Evolutionary conservation across 2,888 invertebrate genomes (phyloP).

Genomic region (Andrena fulva): DNA sequence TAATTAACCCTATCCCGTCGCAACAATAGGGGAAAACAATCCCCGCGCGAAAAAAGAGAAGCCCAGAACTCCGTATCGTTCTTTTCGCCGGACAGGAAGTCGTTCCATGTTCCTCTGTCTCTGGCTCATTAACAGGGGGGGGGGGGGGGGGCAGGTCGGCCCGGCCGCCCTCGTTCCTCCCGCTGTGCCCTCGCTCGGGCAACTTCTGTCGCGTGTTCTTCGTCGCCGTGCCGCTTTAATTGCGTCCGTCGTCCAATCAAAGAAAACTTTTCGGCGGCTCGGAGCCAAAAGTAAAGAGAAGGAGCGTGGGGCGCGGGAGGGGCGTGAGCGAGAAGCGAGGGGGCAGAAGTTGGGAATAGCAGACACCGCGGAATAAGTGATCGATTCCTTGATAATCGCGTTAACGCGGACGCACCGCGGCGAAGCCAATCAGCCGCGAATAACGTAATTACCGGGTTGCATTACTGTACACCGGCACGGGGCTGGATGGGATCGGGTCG

Average conservation of each 20-base stretch:
- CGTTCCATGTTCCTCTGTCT: conserved; percentile 24
- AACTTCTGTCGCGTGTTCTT: conserved; percentile 60
- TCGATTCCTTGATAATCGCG: conserved; percentile 76
- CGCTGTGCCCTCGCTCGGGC: not conserved
- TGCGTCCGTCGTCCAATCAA: conserved; percentile 71
- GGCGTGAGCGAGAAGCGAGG: not conserved
- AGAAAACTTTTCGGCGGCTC: conserved; percentile 65
- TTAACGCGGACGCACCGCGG: conserved; percentile 68
- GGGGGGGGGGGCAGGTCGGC: not conserved
- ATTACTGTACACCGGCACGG: conserved; percentile 65
- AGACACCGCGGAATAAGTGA: conserved; percentile 67
- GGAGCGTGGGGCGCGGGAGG: not conserved
- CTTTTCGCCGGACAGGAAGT: conserved; percentile 36
- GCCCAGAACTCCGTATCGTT: conserved; percentile 8
- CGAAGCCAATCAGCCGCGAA: conserved; percentile 72
- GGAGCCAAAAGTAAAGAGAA: conserved; percentile 18
- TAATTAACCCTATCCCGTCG: conserved; percentile 22
- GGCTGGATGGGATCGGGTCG: conserved; percentile 46
- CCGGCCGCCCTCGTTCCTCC: conserved; percentile 3
- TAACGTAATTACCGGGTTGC: conserved; percentile 74
- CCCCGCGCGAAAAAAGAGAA: not conserved
- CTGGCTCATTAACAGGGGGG: conserved; percentile 55
- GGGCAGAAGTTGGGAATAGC: conserved; percentile 53
- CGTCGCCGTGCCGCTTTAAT: conserved; percentile 65
- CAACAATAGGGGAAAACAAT: not conserved